Evolutionary conservation across 2,888 invertebrate genomes (phyloP), one percentile per base, ranked within the genome.

Genomic region (Arrhopalites spinosus): DNA sequence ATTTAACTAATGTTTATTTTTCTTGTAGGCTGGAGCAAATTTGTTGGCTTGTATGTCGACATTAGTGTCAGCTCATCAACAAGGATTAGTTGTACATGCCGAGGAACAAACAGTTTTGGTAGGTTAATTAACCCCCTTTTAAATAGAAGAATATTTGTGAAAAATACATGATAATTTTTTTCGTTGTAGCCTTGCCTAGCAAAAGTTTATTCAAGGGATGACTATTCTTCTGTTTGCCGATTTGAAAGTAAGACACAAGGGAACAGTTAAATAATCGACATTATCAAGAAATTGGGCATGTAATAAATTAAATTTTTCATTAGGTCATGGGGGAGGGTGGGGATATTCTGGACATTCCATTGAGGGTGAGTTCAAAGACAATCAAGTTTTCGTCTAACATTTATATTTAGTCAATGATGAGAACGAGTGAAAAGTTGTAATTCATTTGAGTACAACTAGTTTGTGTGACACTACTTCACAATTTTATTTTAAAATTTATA

Each of bases 281-380:
- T n/a, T n/a, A n/a, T n/a, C n/a, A n/a, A n/a, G n/a, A n/a, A n/a
- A n/a, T n/a, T n/a, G n/a, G n/a, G n/a, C n/a, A n/a, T n/a, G n/a
- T n/a, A n/a, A n/a, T 20, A 53, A 5, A 5, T 20, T 15, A 20
- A 53, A 53, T 71, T 27, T 71, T 17, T 23, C 5, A 64, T n/a
- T 81, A 89, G 89, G 88, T 86, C 94, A 95, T 84, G 98, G 98
- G 1, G 97, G 97, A 30, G 97, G 97, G 5, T 98, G 98, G 98
- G 98, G 98, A 1, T 98, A 98, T 86, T 95, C 96, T 0, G 96
- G 94, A 0, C 96, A 97, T 85, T 96, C 96, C 1, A 91, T 98
- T 29, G 98, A 98, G 86, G 36, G 36, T 11, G 11, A 36, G 36
- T 36, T 7, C 36, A 36, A 7, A 7, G 36, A 36, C 36, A 36